Percentiles rank a stretch among this genome's conserved stretches.
Evolutionary conservation across 1,140 invertebrate species (phyloP).

Genomic region (Chrysomallon squamiferum): DNA sequence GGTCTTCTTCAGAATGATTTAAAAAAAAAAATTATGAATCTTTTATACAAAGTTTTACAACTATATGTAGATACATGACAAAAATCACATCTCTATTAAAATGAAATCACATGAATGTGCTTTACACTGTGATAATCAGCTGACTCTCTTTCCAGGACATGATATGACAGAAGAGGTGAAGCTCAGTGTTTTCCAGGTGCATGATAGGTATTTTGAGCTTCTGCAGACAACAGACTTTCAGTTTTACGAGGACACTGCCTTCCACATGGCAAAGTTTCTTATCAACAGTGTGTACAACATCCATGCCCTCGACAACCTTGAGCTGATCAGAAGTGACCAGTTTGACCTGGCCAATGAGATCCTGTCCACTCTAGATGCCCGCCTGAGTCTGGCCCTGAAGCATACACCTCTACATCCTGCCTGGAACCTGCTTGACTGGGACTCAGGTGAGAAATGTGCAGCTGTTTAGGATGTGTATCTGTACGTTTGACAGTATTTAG

Average conservation of each 20-base stretch:
- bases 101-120: too few relatives aligned
- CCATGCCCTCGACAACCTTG: conserved; percentile 40
- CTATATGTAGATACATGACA: too few relatives aligned
- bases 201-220: conserved; percentile 12
- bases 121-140: too few relatives aligned
- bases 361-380: conserved; percentile 39
- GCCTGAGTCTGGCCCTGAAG: conserved; percentile 30
- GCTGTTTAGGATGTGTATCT: neutral
- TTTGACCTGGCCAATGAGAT: conserved; percentile 50
- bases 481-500: neutral
- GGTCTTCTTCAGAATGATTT: too few relatives aligned
- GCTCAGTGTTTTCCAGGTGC: conserved; percentile 22
- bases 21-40: too few relatives aligned
- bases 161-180: conserved; percentile 23
- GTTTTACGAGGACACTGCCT: conserved; percentile 37
- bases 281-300: conserved; percentile 43
- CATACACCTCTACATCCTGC: conserved; percentile 29
- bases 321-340: conserved; percentile 42
- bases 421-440: conserved; percentile 40
- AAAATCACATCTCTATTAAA: too few relatives aligned
- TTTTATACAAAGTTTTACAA: too few relatives aligned
- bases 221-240: conserved; percentile 24
- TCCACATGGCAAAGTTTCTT: conserved; percentile 42
- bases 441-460: conserved; percentile 31
- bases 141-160: conserved; percentile 30